phyloP scores from a whole-genome alignment of 2,113 vertebrate genomes.

The Cyprinus carpio region DNA sequence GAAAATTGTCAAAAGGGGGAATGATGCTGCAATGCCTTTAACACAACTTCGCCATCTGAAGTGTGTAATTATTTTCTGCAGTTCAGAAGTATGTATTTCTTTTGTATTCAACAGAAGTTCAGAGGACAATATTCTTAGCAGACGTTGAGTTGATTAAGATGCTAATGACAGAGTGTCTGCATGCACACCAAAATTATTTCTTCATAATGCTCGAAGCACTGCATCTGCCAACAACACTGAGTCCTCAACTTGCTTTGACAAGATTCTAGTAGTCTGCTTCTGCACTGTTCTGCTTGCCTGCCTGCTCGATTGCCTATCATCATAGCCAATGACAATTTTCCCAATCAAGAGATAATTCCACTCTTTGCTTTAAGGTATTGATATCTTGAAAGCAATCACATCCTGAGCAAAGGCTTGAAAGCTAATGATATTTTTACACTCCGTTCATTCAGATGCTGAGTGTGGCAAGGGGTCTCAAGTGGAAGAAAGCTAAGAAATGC shows the following conservation, averaged over 20 bases:
- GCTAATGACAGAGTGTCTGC: constrained; percentile 22
- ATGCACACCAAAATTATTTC: background rate
- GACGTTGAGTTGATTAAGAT: constrained; percentile 29
- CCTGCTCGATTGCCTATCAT: background rate
- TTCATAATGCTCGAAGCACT: background rate
- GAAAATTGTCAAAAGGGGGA: background rate
- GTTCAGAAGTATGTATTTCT: background rate
- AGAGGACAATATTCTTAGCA: constrained; percentile 10
- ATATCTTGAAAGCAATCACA: constrained; percentile 14
- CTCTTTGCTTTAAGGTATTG: background rate
- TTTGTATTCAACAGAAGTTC: background rate
- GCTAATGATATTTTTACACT: background rate
- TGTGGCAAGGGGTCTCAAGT: background rate
- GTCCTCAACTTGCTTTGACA: background rate
- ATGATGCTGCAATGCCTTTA: background rate
- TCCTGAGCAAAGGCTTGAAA: background rate
- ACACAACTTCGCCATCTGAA: background rate
- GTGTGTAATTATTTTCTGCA: constrained; percentile 16
- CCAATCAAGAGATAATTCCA: constrained; percentile 5
- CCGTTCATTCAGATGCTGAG: background rate
- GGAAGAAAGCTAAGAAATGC: background rate
- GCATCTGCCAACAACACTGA: background rate
- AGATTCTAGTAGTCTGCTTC: background rate
- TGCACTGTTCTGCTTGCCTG: background rate
- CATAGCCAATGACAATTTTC: background rate